These are phyloP conservation scores for Homarus americanus DNA, from an alignment of 1,140 invertebrate species.

Conservation along the genomic window DNA sequence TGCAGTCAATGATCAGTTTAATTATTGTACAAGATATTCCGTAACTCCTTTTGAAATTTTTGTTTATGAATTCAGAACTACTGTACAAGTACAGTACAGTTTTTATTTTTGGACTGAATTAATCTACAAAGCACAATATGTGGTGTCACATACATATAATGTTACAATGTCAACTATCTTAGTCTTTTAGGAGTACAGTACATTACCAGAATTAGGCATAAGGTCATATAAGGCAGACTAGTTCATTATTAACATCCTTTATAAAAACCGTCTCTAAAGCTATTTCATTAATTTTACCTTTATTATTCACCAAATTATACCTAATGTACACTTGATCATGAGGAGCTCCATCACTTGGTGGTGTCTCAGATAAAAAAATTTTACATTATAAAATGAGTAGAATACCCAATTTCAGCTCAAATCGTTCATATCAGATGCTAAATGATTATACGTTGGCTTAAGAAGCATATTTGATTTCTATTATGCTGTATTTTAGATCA, in stretches of 20 bases:
- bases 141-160: no score
- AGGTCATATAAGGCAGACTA: constrained; percentile 2
- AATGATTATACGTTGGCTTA: neutral
- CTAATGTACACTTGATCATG: neutral
- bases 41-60: no score
- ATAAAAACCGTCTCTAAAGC: neutral
- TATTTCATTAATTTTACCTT: neutral
- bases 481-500: neutral
- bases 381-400: neutral
- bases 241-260: neutral
- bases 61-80: no score
- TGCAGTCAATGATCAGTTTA: no score
- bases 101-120: no score
- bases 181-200: neutral
- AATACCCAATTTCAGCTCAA: neutral
- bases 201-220: neutral
- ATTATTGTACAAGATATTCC: no score
- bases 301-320: neutral
- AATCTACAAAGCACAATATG: no score
- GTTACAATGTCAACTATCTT: no score
- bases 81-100: neutral
- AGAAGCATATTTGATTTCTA: neutral
- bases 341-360: neutral
- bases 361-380: neutral
- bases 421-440: neutral